Base-by-base conservation (phyloP, 1,140 invertebrate species). In the Drosophila aff. region DNA sequence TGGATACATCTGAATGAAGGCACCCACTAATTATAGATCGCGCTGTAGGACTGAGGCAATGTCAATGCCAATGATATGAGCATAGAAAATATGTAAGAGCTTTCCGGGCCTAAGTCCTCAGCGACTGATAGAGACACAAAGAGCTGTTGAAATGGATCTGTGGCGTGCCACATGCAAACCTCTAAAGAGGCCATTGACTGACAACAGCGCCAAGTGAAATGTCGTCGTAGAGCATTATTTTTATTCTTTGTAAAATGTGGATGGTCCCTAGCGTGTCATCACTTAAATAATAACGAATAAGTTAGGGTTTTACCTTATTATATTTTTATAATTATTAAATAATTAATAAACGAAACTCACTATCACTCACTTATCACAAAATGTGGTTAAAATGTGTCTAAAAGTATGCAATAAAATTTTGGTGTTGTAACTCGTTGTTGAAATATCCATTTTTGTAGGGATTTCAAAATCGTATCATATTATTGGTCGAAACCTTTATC, bases 31-130 rank as follows among this genome's bases (percentile, higher is more conserved):
- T 86, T 79, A 76, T 82, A 82, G 62, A 53, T 74, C 8, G 43
- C n/a, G 38, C n/a, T 26, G 21, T 23, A 9, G 36, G 28, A 60
- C 31, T 16, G 3, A 23, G 6, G n/a, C 82, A 86, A 76, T 82
- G 82, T 86, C 82, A 85, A 85, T 85, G 82, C 71, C 82, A 79
- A 72, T 64, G 76, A 66, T 65, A 64, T 62, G 59, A 76, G 41
- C 68, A 64, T 40, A 76, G 47, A n/a, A 15, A 44, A 44, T 50
- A 61, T 53, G 41, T 46, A 26, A 53, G 15, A 26, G 23, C 38
- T 46, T 38, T 62, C 26, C 31, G 52, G 41, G 43, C 58, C 59
- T 16, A 31, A 33, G 11, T n/a, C 69, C 28, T 26, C 3, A 15
- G 36, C 36, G 38, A 52, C 57, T 41, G 18, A 49, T 64, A 55